Evolutionary conservation across 92 coral and sea anemone genomes (phyloP).

Genomic region (Parazoanthus swiftii): DNA sequence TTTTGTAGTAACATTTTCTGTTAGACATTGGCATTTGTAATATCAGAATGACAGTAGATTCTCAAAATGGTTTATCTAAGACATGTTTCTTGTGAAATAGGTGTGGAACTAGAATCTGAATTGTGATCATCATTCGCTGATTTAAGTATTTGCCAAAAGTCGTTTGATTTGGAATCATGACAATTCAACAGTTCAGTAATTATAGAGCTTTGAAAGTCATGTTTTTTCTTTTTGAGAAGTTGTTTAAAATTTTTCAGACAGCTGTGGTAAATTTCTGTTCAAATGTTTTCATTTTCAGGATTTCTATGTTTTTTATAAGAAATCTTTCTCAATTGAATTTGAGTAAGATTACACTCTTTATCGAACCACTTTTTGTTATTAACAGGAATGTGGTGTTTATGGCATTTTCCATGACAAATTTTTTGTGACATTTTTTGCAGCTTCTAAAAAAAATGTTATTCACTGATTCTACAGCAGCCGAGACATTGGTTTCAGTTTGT

Average conservation of each 20-base stretch:
- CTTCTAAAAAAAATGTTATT: no score
- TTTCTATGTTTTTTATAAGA: not conserved
- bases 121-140: conserved; percentile 33
- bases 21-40: not conserved
- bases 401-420: not conserved
- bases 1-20: not conserved
- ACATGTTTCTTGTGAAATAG: not conserved
- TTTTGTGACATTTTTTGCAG: not conserved
- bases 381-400: not conserved
- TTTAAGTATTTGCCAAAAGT: conserved; percentile 43
- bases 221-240: conserved; percentile 22
- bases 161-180: not conserved
- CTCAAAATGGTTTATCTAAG: not conserved
- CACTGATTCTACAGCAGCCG: no score
- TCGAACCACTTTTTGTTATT: no score
- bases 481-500: no score
- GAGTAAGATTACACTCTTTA: not conserved
- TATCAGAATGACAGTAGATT: not conserved
- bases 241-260: conserved; percentile 34
- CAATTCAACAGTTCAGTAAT: not conserved
- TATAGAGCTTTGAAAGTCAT: conserved; percentile 9
- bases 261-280: not conserved
- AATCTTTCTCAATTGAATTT: not conserved
- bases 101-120: conserved; percentile 6
- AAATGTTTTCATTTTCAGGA: not conserved